These are phyloP conservation scores for Odocoileus virginianus DNA, from an alignment of 2,113 vertebrate genomes.

Conservation along the genomic window DNA sequence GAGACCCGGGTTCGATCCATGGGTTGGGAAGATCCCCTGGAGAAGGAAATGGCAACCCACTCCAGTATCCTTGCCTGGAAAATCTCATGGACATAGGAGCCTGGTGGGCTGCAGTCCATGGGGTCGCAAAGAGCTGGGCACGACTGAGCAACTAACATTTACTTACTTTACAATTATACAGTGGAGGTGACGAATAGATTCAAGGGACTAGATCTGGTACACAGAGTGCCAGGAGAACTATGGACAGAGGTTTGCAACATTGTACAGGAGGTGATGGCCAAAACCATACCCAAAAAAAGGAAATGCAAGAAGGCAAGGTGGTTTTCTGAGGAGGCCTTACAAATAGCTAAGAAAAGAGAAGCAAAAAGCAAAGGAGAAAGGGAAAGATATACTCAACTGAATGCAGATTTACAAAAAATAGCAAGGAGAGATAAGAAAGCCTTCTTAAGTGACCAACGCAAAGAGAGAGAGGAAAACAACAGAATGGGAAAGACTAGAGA, in stretches of 20 bases:
- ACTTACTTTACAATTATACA: neutral
- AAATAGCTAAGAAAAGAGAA: neutral
- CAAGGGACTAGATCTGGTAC: neutral
- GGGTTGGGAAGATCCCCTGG: neutral
- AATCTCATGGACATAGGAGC: neutral
- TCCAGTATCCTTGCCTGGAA: neutral
- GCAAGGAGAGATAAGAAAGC: neutral
- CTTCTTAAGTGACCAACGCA: neutral
- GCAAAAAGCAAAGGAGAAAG: neutral
- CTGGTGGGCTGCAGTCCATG: neutral
- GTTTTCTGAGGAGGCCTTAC: neutral
- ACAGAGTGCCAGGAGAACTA: neutral
- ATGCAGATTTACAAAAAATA: neutral
- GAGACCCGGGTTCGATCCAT: neutral
- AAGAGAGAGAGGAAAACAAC: neutral
- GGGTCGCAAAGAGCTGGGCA: neutral
- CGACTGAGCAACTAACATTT: neutral
- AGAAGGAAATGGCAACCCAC: neutral
- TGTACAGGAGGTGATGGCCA: neutral
- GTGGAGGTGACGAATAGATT: neutral
- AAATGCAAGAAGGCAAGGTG: neutral
- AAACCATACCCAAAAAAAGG: neutral
- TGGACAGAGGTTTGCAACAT: neutral
- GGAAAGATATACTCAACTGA: neutral
- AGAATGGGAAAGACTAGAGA: neutral